Conservation (phyloP, 53 echinoderm and acorn worm genomes). For the Holothuria leucospilota region DNA sequence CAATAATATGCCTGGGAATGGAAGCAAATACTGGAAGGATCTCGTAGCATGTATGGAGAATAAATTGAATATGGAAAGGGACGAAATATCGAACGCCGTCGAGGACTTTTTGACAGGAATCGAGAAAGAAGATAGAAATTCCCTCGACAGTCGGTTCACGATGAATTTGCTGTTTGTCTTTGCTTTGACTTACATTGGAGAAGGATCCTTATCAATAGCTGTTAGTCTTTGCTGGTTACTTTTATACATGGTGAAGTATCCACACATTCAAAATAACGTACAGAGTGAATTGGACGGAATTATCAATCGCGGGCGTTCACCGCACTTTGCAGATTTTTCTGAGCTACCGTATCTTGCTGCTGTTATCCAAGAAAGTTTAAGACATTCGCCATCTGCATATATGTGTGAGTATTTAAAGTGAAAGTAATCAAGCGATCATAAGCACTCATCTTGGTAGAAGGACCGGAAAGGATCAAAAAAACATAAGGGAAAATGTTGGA, state of each 20-base stretch:
- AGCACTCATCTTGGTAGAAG: too few relatives aligned
- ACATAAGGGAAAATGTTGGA: too few relatives aligned
- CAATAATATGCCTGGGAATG: neutral
- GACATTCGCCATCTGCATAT: slow-evolving; percentile 20
- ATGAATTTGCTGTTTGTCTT: slow-evolving; percentile 25
- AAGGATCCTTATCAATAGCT: neutral
- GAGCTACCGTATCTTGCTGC: slow-evolving; percentile 25
- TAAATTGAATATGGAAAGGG: slow-evolving; percentile 41
- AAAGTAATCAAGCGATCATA: too few relatives aligned
- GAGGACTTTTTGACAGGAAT: slow-evolving; percentile 38
- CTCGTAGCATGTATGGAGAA: slow-evolving; percentile 12
- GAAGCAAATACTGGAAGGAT: neutral
- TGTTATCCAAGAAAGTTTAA: slow-evolving; percentile 25
- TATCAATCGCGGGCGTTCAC: neutral
- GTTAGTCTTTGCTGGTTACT: slow-evolving; percentile 3
- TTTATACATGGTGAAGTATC: slow-evolving; percentile 41
- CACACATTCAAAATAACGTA: slow-evolving; percentile 33
- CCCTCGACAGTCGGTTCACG: slow-evolving; percentile 33
- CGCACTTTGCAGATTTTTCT: neutral
- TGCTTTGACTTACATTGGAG: slow-evolving; percentile 21
- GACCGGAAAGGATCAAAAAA: too few relatives aligned
- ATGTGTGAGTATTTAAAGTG: slow-evolving; percentile 2
- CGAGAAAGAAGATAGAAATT: slow-evolving; percentile 28
- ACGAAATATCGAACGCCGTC: slow-evolving; percentile 42
- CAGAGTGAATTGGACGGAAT: slow-evolving; percentile 31